Percentiles rank a stretch among this genome's conserved stretches.
Evolutionary conservation across 2,797 vertebrate genomes (phyloP).

Genomic region (Balearica regulorum): DNA sequence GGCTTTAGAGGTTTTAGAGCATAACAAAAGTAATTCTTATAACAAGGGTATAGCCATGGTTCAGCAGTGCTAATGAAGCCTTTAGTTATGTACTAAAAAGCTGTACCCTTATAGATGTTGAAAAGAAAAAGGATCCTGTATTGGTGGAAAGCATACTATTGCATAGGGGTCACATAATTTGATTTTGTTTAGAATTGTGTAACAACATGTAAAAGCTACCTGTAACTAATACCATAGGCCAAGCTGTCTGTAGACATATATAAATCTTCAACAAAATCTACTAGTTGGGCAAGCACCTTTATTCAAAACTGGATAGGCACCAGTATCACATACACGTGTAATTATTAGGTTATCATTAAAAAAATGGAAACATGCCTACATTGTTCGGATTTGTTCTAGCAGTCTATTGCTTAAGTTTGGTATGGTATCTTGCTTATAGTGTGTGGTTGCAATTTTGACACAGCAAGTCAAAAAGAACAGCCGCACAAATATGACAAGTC

Average conservation of each 20-base stretch:
- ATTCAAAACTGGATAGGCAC: background rate
- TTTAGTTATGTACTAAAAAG: background rate
- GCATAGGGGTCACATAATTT: background rate
- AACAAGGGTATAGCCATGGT: background rate
- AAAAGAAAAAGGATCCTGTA: background rate
- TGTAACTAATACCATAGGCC: background rate
- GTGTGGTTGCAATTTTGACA: background rate
- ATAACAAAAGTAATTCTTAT: background rate
- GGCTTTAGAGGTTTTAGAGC: background rate
- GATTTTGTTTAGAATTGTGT: background rate
- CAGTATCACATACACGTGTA: background rate
- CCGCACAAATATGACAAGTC: background rate
- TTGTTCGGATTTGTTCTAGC: background rate
- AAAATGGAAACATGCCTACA: background rate
- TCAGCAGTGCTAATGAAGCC: background rate
- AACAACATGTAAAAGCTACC: background rate
- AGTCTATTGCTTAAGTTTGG: background rate
- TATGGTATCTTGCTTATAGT: too few relatives aligned
- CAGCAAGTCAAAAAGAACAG: background rate
- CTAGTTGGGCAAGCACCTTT: background rate
- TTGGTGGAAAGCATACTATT: background rate
- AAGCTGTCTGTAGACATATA: background rate
- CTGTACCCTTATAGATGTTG: background rate
- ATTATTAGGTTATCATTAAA: background rate
- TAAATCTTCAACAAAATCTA: background rate